These are phyloP conservation scores for Strix occidentalis DNA, from an alignment of 2,797 vertebrate species.

Conservation along the genomic window DNA sequence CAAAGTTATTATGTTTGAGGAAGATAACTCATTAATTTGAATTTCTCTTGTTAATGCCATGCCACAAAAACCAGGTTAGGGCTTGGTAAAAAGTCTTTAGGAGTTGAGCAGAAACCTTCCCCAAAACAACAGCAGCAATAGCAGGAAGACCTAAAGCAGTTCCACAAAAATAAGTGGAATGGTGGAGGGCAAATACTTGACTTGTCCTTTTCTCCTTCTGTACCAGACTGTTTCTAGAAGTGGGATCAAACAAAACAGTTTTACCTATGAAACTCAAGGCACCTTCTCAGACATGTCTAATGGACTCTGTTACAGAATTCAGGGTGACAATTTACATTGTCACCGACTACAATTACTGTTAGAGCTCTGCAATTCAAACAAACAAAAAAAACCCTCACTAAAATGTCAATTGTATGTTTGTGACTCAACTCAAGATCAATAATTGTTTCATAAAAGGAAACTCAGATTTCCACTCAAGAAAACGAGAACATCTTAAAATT, in stretches of 20 bases:
- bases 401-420: neutral
- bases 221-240: neutral
- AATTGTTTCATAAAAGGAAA: neutral
- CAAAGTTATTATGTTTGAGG: neutral
- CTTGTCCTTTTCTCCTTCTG: neutral
- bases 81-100: neutral
- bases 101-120: neutral
- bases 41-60: neutral
- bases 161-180: neutral
- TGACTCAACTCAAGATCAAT: neutral
- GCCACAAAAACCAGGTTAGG: neutral
- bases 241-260: neutral
- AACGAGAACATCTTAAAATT: neutral
- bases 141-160: neutral
- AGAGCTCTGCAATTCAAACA: neutral
- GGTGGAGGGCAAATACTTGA: neutral
- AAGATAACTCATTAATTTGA: neutral
- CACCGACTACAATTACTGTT: neutral
- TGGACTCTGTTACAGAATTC: neutral
- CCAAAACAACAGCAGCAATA: neutral
- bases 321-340: neutral
- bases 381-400: rapidly evolving
- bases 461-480: neutral
- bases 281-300: neutral
- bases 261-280: neutral